Base-by-base conservation (phyloP, 2,797 vertebrate genomes). In the Pangasius sanitwongsei region DNA sequence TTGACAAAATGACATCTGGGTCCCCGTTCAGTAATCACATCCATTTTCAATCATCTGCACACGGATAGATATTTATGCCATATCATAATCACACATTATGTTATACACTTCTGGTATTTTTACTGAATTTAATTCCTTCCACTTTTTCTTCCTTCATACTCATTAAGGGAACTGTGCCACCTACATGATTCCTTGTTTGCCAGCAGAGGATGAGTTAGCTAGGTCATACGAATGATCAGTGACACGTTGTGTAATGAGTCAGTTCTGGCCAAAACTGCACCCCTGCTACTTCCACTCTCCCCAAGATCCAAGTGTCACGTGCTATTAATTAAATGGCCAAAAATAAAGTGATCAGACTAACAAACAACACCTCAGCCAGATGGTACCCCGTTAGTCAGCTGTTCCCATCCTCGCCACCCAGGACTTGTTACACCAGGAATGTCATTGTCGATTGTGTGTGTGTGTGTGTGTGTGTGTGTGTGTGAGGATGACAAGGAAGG, bases 301-400 rank as follows among this genome's bases (percentile, higher is more conserved):
- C 37, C 61, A 70, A 90, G 83, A 86, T 87, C 77, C 81, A 28
- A 81, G 78, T 84, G 23, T 84, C 88, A 83, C 48, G 44, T 55
- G 53, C 74, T 84, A 50, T 89, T 91, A 90, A 92, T 92, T 90
- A 81, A 44, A 85, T 48, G 65, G 86, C 89, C 88, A 89, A 90
- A 90, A 92, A 90, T 92, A 92, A 87, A 92, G 74, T 4, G 74
- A 88, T 89, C 89, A 88, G 59, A 28, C 37, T 83, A 31, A 85
- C 90, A 90, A 89, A 90, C 87, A 88, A 86, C 90, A 91, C 78
- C 86, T 87, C 55, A 63, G 86, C 90, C 92, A 92, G 89, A 93
- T 92, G 92, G 90, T 87, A 87, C 34, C 75, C 80, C 25, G 87
- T 87, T 88, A 90, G 88, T 81, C 83, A 70, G 86, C 89, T 85